These are phyloP conservation scores for Poecilia velifera DNA, from an alignment of 2,797 vertebrate genomes.

Conservation along the genomic window DNA sequence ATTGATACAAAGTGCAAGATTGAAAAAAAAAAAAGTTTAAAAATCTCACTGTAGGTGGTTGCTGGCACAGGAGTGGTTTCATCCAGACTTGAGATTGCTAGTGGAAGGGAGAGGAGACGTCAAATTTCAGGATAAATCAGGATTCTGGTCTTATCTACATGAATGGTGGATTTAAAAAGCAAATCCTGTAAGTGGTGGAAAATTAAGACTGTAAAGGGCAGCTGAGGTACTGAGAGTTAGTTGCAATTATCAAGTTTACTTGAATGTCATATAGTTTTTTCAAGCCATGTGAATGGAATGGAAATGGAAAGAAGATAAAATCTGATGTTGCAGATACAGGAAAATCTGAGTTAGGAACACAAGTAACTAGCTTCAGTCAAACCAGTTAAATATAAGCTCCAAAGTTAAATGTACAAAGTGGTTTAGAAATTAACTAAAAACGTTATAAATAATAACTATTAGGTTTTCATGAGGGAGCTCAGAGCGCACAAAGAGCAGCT, in stretches of 20 bases:
- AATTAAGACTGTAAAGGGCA: neutral
- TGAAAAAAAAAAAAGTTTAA: neutral
- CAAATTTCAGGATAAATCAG: conserved; percentile 9
- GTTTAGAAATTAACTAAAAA: neutral
- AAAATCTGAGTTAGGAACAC: neutral
- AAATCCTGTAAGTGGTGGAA: neutral
- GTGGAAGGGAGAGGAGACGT: conserved; percentile 9
- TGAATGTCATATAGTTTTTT: neutral
- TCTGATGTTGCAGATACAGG: neutral
- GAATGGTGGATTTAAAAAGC: conserved; percentile 1
- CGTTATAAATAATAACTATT: neutral
- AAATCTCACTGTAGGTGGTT: conserved; percentile 30
- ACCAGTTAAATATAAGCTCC: neutral
- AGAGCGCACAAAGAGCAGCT: neutral
- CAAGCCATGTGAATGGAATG: neutral
- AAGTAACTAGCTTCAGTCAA: neutral
- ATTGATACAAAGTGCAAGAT: neutral
- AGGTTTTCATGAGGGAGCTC: neutral
- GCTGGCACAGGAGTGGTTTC: rapidly evolving
- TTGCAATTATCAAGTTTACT: neutral
- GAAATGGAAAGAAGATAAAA: neutral
- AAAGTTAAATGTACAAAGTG: neutral
- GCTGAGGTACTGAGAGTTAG: neutral
- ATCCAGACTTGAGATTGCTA: neutral
- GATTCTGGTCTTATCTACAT: conserved; percentile 5